Conservation (phyloP, 2,797 vertebrate species). For the Platalea minor region DNA sequence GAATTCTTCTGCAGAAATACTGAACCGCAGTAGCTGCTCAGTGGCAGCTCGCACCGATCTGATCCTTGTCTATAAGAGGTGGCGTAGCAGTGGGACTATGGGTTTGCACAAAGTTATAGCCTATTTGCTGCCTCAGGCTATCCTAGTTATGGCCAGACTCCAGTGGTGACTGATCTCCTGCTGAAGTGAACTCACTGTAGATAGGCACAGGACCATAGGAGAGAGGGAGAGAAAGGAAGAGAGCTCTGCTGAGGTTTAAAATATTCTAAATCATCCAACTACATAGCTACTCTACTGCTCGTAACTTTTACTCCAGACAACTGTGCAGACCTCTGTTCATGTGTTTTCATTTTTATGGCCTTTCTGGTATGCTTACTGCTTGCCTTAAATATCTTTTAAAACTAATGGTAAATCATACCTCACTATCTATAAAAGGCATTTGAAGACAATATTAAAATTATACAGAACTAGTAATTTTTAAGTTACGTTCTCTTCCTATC, state of each 20-base stretch:
- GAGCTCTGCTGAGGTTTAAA: conserved; percentile 14
- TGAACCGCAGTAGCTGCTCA: not conserved
- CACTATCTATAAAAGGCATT: not conserved
- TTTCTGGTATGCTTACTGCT: conserved; percentile 1
- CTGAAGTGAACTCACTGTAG: not conserved
- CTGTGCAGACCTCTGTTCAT: not conserved
- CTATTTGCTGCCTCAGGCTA: not conserved
- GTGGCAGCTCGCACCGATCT: not conserved
- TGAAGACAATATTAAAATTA: not conserved
- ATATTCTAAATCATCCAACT: conserved; percentile 42
- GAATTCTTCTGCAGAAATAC: not conserved
- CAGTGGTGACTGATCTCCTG: not conserved
- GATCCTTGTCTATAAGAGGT: not conserved
- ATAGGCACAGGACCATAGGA: not conserved
- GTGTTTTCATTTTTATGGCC: conserved; percentile 44
- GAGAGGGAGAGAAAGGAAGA: not conserved
- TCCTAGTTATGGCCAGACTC: not conserved
- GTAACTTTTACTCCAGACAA: conserved; percentile 45
- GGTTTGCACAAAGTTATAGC: conserved; percentile 15
- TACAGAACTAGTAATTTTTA: not conserved
- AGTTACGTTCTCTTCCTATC: not conserved
- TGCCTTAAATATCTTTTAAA: conserved; percentile 42
- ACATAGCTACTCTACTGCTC: not conserved
- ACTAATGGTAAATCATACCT: conserved; percentile 8
- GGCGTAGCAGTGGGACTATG: not conserved